phyloP scores from a whole-genome alignment of 2,113 vertebrate genomes.

The Cathartes aura region DNA sequence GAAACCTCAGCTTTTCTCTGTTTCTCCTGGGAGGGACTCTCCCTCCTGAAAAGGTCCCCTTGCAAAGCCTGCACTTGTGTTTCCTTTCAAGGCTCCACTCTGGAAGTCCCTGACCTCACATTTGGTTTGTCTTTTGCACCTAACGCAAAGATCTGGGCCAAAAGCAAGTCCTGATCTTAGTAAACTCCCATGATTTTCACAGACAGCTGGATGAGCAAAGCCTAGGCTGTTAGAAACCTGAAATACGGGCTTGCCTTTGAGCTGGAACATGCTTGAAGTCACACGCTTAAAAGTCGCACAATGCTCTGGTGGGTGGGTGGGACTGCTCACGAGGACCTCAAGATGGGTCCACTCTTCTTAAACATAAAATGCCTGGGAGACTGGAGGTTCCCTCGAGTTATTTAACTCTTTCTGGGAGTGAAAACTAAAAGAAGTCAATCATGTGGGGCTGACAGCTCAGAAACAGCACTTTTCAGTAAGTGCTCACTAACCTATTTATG shows the following conservation, averaged over 20 bases:
- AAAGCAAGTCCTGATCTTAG: background rate
- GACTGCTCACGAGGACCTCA: background rate
- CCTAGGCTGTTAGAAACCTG: background rate
- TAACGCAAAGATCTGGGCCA: background rate
- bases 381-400: background rate
- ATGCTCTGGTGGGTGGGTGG: background rate
- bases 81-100: background rate
- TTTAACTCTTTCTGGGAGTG: background rate
- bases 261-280: background rate
- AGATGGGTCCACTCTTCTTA: background rate
- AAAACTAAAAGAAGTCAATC: background rate
- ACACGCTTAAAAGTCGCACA: background rate
- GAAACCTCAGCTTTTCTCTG: background rate
- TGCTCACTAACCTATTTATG: background rate
- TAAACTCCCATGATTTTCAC: background rate
- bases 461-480: background rate
- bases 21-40: background rate
- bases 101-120: background rate
- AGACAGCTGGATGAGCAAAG: background rate
- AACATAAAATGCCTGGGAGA: background rate
- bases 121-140: background rate
- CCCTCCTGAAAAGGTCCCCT: background rate
- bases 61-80: background rate
- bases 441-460: background rate
- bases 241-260: background rate